A percentile compares a stretch with the other conserved stretches of the same genome.
phyloP scores from a whole-genome alignment of 1,140 invertebrate genomes.

The Zaprionus africanus region DNA sequence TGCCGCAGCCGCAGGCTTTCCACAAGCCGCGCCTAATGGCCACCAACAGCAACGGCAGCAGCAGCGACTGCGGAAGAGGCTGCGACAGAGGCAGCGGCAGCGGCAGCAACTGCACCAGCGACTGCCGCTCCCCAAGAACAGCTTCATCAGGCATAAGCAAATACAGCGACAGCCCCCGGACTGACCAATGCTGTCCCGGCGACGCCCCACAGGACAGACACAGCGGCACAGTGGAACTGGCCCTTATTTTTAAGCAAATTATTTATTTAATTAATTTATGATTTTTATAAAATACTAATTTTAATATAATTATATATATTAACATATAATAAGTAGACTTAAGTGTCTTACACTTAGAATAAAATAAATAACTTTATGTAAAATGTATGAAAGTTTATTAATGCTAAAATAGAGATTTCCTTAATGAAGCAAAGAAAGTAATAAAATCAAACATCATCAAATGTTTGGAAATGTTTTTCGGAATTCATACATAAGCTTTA shows the following conservation, averaged over 20 bases:
- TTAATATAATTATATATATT: too few species aligned
- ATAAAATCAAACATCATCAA: too few species aligned
- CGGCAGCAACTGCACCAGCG: conserved; percentile 31
- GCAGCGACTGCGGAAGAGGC: conserved; percentile 11
- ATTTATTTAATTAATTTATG: background rate
- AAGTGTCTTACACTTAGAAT: too few species aligned
- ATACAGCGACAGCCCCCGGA: conserved; percentile 53
- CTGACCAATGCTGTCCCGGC: conserved; percentile 50
- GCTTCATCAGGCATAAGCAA: conserved; percentile 80
- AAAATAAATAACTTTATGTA: too few species aligned
- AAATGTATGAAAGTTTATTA: too few species aligned
- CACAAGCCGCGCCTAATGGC: conserved; percentile 71
- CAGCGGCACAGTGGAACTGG: conserved; percentile 27
- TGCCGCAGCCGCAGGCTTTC: conserved; percentile 54
- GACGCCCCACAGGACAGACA: conserved; percentile 7
- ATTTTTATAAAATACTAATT: background rate
- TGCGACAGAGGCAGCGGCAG: conserved; percentile 13
- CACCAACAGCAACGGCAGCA: conserved; percentile 66
- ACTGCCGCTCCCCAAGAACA: conserved; percentile 55
- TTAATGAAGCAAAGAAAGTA: too few species aligned
- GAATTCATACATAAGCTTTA: too few species aligned
- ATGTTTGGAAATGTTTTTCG: too few species aligned
- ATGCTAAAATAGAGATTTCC: too few species aligned
- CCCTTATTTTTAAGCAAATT: background rate
- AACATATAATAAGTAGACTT: too few species aligned